Conservation (phyloP, 1,140 invertebrate genomes). For the Oscheius sp. region DNA sequence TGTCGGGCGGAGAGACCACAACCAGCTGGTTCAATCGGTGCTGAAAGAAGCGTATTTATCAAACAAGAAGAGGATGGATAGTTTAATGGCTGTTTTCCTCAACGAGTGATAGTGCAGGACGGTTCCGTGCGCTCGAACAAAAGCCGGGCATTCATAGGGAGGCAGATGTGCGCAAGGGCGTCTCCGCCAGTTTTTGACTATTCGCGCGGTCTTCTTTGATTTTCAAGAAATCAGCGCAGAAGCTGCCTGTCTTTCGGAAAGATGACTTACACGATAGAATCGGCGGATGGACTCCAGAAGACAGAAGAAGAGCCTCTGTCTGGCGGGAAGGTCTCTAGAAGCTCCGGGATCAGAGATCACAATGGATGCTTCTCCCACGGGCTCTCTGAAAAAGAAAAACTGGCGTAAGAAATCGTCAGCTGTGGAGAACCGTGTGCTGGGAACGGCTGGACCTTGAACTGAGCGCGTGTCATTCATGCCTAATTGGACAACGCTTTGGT, state of each 20-base stretch:
- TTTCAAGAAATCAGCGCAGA: slow-evolving; percentile 5
- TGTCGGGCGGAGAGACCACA: neutral
- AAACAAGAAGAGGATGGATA: neutral
- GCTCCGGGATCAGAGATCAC: neutral
- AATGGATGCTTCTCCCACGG: neutral
- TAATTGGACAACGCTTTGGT: too few species aligned
- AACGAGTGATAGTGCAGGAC: neutral
- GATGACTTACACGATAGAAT: neutral
- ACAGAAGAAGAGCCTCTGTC: neutral
- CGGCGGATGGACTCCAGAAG: neutral
- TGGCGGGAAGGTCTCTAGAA: neutral
- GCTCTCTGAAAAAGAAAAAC: neutral
- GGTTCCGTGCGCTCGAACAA: neutral
- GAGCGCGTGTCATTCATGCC: too few species aligned
- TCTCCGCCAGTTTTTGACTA: neutral
- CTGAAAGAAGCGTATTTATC: neutral
- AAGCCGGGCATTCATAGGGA: neutral
- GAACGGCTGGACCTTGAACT: too few species aligned
- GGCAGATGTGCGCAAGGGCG: neutral
- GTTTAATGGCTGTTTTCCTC: neutral
- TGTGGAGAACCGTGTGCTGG: too few species aligned
- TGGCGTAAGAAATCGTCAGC: too few species aligned
- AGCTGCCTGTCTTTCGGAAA: neutral
- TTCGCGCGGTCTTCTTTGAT: slow-evolving; percentile 1
- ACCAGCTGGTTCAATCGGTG: slow-evolving; percentile 2